Conservation (phyloP, 2,888 invertebrate species). For the Phrixothrix hirtus region DNA sequence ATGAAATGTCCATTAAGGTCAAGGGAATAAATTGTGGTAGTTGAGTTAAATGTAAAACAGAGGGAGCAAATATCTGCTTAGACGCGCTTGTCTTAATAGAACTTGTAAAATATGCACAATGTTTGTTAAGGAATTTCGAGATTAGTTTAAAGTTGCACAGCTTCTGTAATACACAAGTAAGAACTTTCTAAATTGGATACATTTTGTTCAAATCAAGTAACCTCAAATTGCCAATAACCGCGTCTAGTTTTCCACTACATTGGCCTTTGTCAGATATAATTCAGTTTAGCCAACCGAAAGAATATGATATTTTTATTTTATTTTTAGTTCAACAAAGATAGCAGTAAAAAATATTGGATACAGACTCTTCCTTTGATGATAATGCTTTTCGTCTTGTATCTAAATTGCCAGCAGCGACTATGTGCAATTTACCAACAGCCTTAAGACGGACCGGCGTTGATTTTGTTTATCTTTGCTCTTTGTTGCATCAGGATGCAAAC, state of each 20-base stretch:
- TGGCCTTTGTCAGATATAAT: conserved; percentile 27
- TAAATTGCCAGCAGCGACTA: not conserved
- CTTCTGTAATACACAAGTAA: not conserved
- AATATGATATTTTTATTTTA: conserved; percentile 9
- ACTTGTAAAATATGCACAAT: conserved; percentile 16
- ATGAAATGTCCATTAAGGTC: no score
- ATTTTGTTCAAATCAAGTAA: conserved; percentile 33
- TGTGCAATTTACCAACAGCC: conserved; percentile 22
- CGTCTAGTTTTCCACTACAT: conserved; percentile 35
- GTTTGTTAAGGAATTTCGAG: conserved; percentile 8
- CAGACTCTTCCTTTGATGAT: not conserved
- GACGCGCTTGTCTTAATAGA: conserved; percentile 15
- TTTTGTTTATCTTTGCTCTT: conserved; percentile 42
- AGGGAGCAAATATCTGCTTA: not conserved
- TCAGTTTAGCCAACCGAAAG: conserved; percentile 24
- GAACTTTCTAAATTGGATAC: conserved; percentile 26
- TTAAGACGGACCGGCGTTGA: conserved; percentile 33
- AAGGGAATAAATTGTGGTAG: no score
- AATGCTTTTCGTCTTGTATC: not conserved
- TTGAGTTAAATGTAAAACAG: not conserved
- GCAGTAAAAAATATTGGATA: not conserved
- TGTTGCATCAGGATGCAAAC: conserved; percentile 27
- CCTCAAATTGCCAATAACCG: conserved; percentile 36
- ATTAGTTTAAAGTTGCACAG: conserved; percentile 8
- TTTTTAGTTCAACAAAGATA: conserved; percentile 9